These are phyloP conservation scores for Scartelaos histophorus DNA, from an alignment of 2,113 vertebrate species.

Conservation along the genomic window DNA sequence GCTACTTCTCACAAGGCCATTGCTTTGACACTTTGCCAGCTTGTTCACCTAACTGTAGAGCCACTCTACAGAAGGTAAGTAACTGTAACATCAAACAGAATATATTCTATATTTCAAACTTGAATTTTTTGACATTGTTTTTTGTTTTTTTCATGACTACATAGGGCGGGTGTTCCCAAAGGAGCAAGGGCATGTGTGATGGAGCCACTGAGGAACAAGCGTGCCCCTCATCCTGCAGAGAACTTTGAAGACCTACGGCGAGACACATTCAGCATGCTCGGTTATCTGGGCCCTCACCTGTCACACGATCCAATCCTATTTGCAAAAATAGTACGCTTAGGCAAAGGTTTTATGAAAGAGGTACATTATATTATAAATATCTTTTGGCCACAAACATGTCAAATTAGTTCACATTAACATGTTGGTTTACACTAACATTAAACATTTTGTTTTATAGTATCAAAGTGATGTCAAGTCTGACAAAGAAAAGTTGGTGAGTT, in stretches of 20 bases:
- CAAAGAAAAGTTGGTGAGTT: conserved; percentile 68
- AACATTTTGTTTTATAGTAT: conserved; percentile 60
- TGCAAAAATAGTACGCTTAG: conserved; percentile 93
- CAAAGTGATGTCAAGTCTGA: conserved; percentile 61
- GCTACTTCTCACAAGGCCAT: conserved; percentile 94
- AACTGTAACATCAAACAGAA: background rate
- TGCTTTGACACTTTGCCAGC: conserved; percentile 91
- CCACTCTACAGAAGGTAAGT: conserved; percentile 92
- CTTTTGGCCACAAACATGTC: background rate
- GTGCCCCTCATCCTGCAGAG: conserved; percentile 86
- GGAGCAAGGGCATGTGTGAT: conserved; percentile 87
- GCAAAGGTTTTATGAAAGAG: conserved; percentile 99
- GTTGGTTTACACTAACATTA: conserved; percentile 15
- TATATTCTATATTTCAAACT: background rate
- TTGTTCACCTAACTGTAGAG: conserved; percentile 93
- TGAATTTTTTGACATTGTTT: background rate
- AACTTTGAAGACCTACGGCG: conserved; percentile 89
- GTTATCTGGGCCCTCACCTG: conserved; percentile 94
- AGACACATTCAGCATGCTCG: conserved; percentile 94
- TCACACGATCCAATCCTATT: conserved; percentile 95
- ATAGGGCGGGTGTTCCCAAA: conserved; percentile 91
- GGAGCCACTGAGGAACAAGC: conserved; percentile 82
- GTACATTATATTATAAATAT: conserved; percentile 58
- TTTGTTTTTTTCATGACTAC: conserved; percentile 13
- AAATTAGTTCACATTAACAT: conserved; percentile 5